These are phyloP conservation scores for Ellobius talpinus DNA, from an alignment of 2,113 vertebrate genomes.

Conservation along the genomic window DNA sequence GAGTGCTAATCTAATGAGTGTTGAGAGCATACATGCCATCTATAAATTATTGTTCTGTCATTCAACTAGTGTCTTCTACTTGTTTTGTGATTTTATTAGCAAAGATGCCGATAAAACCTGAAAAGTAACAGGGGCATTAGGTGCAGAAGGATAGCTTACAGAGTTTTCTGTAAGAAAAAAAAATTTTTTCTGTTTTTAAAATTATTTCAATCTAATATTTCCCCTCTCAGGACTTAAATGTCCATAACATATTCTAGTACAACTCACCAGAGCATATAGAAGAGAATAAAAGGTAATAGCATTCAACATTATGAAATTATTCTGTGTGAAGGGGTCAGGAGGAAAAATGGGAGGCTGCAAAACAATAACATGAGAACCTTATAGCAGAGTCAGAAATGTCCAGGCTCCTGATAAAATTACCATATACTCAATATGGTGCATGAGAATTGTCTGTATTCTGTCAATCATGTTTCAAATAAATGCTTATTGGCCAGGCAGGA, in stretches of 20 bases:
- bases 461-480: no score
- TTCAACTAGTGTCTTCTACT: not conserved
- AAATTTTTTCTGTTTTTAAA: not conserved
- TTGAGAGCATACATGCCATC: not conserved
- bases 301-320: not conserved
- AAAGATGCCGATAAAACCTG: not conserved
- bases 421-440: not conserved
- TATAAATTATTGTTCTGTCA: slow-evolving; percentile 5
- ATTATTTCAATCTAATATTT: not conserved
- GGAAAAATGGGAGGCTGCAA: not conserved
- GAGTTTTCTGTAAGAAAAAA: no score
- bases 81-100: slow-evolving; percentile 12
- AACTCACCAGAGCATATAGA: not conserved
- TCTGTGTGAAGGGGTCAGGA: not conserved
- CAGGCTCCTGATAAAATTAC: not conserved
- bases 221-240: not conserved
- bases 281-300: not conserved
- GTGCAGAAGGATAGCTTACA: not conserved
- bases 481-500: no score
- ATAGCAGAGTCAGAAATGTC: not conserved
- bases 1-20: not conserved
- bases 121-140: not conserved
- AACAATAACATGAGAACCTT: not conserved
- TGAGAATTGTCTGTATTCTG: no score
- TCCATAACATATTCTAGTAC: not conserved